phyloP scores from a whole-genome alignment of 1,140 invertebrate genomes.

The Heliconius nattereri region DNA sequence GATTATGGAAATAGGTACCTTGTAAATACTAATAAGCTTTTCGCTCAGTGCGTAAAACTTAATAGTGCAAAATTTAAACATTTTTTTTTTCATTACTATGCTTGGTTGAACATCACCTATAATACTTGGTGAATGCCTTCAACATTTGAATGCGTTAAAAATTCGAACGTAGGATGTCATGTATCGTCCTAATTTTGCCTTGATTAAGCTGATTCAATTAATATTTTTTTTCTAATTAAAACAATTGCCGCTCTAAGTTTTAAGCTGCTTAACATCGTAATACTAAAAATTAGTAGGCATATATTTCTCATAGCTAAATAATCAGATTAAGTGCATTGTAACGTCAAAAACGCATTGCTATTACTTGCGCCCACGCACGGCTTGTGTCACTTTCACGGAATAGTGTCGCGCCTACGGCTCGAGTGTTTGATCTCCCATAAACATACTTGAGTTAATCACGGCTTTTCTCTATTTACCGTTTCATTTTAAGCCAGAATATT shows the following conservation, averaged over 20 bases:
- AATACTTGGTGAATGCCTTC: no score
- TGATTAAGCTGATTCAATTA: no score
- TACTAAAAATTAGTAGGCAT: not conserved
- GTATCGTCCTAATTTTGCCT: no score
- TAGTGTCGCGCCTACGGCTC: constrained; percentile 68
- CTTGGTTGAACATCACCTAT: no score
- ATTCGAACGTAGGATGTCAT: no score
- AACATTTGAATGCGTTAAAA: no score
- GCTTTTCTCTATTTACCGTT: constrained; percentile 53
- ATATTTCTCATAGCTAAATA: constrained; percentile 25
- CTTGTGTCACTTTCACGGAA: constrained; percentile 70
- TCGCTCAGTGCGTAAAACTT: no score
- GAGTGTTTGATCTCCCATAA: constrained; percentile 61
- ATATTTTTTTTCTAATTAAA: no score
- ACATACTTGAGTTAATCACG: constrained; percentile 58
- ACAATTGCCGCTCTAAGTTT: not conserved
- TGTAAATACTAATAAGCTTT: no score
- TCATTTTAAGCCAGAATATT: not conserved
- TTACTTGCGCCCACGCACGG: constrained; percentile 65
- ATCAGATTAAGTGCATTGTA: constrained; percentile 61
- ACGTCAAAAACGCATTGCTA: constrained; percentile 48
- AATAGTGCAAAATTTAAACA: no score
- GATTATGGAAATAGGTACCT: no score
- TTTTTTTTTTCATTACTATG: no score
- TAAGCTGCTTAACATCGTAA: constrained; percentile 11